phyloP scores from a whole-genome alignment of 2,797 vertebrate genomes.

The Clarias pachynema region DNA sequence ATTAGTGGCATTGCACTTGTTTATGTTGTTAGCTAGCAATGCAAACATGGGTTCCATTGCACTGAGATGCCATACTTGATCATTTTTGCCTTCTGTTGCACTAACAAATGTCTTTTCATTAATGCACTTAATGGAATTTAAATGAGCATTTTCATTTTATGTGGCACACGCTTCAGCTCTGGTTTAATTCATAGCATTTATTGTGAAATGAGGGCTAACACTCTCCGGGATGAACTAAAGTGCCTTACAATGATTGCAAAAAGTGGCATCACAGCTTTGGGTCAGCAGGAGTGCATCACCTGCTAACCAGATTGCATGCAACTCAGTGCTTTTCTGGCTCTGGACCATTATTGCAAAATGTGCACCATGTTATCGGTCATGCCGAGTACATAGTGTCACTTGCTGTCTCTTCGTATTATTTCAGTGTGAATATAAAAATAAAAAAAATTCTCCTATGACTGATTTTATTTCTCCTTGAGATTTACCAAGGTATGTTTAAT shows the following conservation, averaged over 20 bases:
- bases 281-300: constrained; percentile 39
- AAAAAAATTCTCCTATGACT: background rate
- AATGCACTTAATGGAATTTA: constrained; percentile 35
- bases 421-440: background rate
- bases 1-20: background rate
- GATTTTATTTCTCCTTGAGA: background rate
- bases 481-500: background rate
- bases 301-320: constrained; percentile 28
- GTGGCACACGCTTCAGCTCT: constrained; percentile 2
- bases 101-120: constrained; percentile 5
- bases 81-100: background rate
- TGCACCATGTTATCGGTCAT: constrained; percentile 6
- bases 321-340: constrained; percentile 17
- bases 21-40: background rate
- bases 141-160: constrained; percentile 29
- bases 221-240: constrained; percentile 33
- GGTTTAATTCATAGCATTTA: constrained; percentile 26
- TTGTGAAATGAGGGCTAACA: constrained; percentile 24
- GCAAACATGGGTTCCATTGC: background rate
- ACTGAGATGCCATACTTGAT: background rate
- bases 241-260: constrained; percentile 32
- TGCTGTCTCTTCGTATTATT: constrained; percentile 16
- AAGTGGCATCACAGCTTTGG: constrained; percentile 41
- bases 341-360: constrained; percentile 16
- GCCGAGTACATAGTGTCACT: constrained; percentile 14